Percentiles rank a stretch among this genome's conserved stretches.
These are phyloP conservation scores for Lacanobia oleracea DNA, from an alignment of 2,888 invertebrate genomes.

Conservation along the genomic window DNA sequence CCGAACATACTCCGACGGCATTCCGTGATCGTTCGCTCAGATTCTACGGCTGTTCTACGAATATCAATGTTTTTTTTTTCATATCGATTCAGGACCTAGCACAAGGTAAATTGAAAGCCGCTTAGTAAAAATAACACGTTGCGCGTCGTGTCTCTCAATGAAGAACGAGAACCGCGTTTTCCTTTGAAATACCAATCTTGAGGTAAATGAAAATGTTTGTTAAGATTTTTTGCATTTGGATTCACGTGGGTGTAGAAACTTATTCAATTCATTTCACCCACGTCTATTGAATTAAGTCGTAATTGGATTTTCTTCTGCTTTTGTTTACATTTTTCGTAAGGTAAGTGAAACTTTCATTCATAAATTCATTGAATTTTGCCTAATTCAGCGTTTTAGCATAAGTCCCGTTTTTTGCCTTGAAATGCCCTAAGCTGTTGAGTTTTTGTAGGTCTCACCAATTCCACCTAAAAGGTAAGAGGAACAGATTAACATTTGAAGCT, in stretches of 20 bases:
- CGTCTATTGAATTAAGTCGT: slow-evolving; percentile 12
- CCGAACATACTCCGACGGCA: slow-evolving; percentile 56
- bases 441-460: slow-evolving; percentile 10
- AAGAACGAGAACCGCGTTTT: slow-evolving; percentile 20
- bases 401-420: neutral
- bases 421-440: slow-evolving; percentile 16
- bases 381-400: neutral
- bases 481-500: slow-evolving; percentile 27
- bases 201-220: slow-evolving; percentile 36
- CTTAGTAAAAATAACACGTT: slow-evolving; percentile 46
- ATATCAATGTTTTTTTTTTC: slow-evolving; percentile 51
- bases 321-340: slow-evolving; percentile 18
- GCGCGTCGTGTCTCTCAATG: slow-evolving; percentile 17
- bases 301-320: slow-evolving; percentile 35
- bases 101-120: slow-evolving; percentile 43
- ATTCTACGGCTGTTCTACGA: slow-evolving; percentile 42
- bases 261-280: slow-evolving; percentile 39
- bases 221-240: slow-evolving; percentile 26
- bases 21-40: slow-evolving; percentile 51
- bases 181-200: slow-evolving; percentile 22
- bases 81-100: slow-evolving; percentile 17
- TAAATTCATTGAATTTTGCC: neutral
- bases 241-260: slow-evolving; percentile 21
- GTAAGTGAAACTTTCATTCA: neutral
- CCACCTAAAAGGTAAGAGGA: slow-evolving; percentile 18